Evolutionary conservation across 2,797 vertebrate species (phyloP), one percentile per base, ranked within the genome.

Genomic region (Darevskia mixta): DNA sequence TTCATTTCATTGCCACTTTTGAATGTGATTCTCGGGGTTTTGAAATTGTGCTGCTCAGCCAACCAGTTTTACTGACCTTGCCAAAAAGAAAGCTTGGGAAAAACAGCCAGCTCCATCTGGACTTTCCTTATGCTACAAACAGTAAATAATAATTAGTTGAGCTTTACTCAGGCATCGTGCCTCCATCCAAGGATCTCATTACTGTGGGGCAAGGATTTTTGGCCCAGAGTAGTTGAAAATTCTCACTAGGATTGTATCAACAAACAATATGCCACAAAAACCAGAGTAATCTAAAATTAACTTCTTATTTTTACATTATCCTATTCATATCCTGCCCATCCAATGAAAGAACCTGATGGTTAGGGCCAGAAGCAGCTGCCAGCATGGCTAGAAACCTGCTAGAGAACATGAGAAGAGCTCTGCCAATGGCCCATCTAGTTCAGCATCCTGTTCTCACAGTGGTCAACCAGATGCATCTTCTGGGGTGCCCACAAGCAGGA

Each of bases 61-160:
- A 87, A 73, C 27, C 38, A 61, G 6, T 61, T 75, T 80, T 43
- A n/a, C 35, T 81, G 78, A 38, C 86, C 29, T 82, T 80, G 55
- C 79, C 79, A 87, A 82, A 81, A 61, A 73, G 86, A 75, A 38
- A 75, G 79, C 71, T 82, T 64, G 15, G 76, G 43, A 64, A 43
- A 82, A 72, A 45, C 58, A 13, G 49, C 67, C 78, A 77, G 72
- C 38, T 73, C 71, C 71, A 82, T 82, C 69, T 82, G 80, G 71
- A 82, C 79, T 75, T 75, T 66, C 79, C 38, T 75, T 67, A 67
- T 82, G 86, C 29, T 49, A 75, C 29, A 58, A 55, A 75, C 11
- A 61, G 35, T 81, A 81, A 66, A 64, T 23, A 25, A 82, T 35
- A 49, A 76, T 38, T 43, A 75, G 75, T 66, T 32, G 17, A 35